Evolutionary conservation across 2,797 vertebrate species (phyloP), one percentile per base, ranked within the genome.

Genomic region (Champsocephalus esox): DNA sequence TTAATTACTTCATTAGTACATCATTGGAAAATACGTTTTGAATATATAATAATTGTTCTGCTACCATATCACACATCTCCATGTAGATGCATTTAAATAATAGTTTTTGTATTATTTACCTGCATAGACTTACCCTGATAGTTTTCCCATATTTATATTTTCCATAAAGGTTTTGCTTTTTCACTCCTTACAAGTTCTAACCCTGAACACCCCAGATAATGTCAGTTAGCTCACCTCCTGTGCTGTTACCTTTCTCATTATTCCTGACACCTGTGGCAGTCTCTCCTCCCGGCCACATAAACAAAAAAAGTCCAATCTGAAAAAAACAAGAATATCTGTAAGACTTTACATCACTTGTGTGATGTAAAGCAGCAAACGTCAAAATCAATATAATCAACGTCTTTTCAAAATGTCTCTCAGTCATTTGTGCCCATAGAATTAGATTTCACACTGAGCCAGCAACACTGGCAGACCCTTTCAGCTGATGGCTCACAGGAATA

Each of bases 331-430:
- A 59, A 71, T 19, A 52, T 62, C 44, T 54, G 32, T 50, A 45
- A 64, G 45, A 67, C 11, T 52, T 28, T 28, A 28, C 45, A 11
- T 28, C 32, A 32, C 44, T 6, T n/a, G 46, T 59, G 14, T 38
- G 21, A 61, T 50, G 51, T 21, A 28, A n/a, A 61, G 41, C 6
- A 7, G 17, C 34, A 38, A 16, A 63, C 7, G 2, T 76, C 77
- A 65, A 76, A 83, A 81, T 82, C 74, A 75, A 70, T 75, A 72
- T 50, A 74, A 83, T 86, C 49, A 78, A 45, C 61, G 56, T 65
- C 66, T 75, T 84, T 84, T 75, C 43, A 73, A 28, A 17, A 63
- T 63, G 69, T 52, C 55, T 66, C 56, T 57, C 48, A 73, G 43
- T 71, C 66, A 61, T 82, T 51, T 82, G 52, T 11, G 0, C 28